Evolutionary conservation across 2,888 invertebrate genomes (phyloP), one percentile per base, ranked within the genome.

Genomic region (Tetragnatha montana): DNA sequence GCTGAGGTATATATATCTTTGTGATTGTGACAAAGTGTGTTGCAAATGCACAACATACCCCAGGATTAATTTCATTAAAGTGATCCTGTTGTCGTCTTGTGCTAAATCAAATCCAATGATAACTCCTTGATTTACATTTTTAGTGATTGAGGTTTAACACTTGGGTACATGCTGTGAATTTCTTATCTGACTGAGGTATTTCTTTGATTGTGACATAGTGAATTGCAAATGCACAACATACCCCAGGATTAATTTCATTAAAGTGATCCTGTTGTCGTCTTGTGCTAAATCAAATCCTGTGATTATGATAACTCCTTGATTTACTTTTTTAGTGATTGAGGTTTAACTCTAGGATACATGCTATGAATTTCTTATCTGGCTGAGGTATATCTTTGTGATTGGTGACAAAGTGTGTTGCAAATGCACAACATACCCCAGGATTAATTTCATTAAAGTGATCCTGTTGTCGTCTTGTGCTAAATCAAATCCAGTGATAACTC

Each of bases 111-210:
- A 35, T 35, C 35, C 35, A 35, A 8, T 3, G n/a, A 69, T 69
- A 82, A 88, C 88, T 88, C 75, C 87, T 70, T 81, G 78, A 35
- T 81, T 50, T 35, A 60, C 71, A 78, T 1, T 35, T 35, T 35
- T 21, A n/a, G 47, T 14, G 35, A 76, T 87, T 78, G 35, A 35
- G 35, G 35, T 35, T 35, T 35, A 35, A 35, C 35, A 35, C 35
- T 35, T 35, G 35, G 35, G 4, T 35, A 35, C 35, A 35, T 35
- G n/a, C n/a, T 35, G 71, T 47, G 70, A 21, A 71, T 83, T 21
- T 35, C 35, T 35, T 35, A 35, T 35, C 35, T 35, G 35, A 35
- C 35, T 35, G 35, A 35, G 35, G 35, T 2, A 2, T 35, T 4
- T 35, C 35, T 35, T 1, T 35, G 35, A 35, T 4, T 35, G n/a